These are phyloP conservation scores for Eospalax fontanierii DNA, from an alignment of 2,797 vertebrate species.

Conservation along the genomic window DNA sequence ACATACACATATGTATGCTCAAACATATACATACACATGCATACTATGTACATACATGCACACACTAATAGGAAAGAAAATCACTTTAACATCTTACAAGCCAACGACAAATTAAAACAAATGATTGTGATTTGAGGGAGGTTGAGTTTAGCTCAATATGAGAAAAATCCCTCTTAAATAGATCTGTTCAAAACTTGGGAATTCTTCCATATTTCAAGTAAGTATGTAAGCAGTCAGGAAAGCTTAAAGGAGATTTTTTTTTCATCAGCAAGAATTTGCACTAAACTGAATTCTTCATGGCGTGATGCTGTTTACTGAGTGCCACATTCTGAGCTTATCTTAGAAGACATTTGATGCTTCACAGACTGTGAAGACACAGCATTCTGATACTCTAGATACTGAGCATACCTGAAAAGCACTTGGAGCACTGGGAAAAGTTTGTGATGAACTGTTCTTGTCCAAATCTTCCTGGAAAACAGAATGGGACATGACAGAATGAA, in stretches of 20 bases:
- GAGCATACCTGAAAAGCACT: constrained; percentile 1
- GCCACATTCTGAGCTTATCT: background rate
- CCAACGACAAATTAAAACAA: background rate
- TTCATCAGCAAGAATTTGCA: background rate
- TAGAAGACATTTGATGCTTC: background rate
- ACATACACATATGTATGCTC: background rate
- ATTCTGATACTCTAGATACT: background rate
- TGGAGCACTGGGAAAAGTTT: background rate
- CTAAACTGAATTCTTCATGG: background rate
- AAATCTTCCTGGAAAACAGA: constrained; percentile 54
- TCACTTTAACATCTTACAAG: background rate
- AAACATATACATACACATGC: background rate
- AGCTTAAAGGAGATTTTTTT: background rate
- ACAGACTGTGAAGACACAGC: background rate
- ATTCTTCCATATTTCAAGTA: background rate
- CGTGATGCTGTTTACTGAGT: background rate
- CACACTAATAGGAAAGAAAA: background rate
- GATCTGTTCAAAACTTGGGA: background rate
- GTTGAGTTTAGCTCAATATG: background rate
- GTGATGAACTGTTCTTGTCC: background rate
- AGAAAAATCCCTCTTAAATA: background rate
- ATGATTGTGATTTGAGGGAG: background rate
- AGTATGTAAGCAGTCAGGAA: background rate
- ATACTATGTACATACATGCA: too few species aligned
- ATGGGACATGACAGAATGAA: background rate